Base-by-base conservation (phyloP, 2,888 invertebrate genomes). In the Mesorhabditis belari region DNA sequence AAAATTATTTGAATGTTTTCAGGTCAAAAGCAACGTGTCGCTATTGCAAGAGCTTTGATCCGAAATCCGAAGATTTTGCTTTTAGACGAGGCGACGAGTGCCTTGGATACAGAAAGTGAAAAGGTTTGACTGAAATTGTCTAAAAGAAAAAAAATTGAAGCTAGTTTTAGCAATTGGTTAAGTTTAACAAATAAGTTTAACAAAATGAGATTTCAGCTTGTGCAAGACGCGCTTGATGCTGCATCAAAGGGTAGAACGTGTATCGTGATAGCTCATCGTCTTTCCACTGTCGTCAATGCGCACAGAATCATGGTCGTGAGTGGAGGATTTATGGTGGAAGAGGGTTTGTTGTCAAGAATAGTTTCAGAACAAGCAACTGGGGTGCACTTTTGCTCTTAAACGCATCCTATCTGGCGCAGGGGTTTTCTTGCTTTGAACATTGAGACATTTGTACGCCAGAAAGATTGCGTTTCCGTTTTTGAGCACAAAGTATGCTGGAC, bases 161-260 rank as follows among this genome's bases (percentile, higher is more conserved):
- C n/a, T 12, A 44, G 44, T 44, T 44, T 44, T 9, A 9, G 44
- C 44, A 44, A 52, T n/a, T 52, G 52, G 12, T 51, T 23, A 19
- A 51, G 9, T 6, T 25, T 4, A 6, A 5, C 52, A 5, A 23
- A 57, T n/a, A 25, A 4, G 52, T 4, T 17, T 19, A 25, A 23
- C 25, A 28, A 17, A 5, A 4, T 21, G 9, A n/a, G 25, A 17
- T 53, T 44, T 57, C 87, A 88, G 88, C 84, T 90, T 57, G 73
- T 73, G 17, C 73, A 73, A 63, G 63, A 66, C 17, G 73, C 73
- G 6, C 50, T 92, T 63, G 91, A 92, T 57, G 62, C 81, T 76
- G 84, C 84, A 0, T 59, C 70, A 5, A 62, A 70, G 27, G 77
- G 83, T 4, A 70, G 84, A 57, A 84, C 84, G 0, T 83, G 83